These are phyloP conservation scores for Bemisia tabaci DNA, from an alignment of 1,140 invertebrate species.

Conservation along the genomic window DNA sequence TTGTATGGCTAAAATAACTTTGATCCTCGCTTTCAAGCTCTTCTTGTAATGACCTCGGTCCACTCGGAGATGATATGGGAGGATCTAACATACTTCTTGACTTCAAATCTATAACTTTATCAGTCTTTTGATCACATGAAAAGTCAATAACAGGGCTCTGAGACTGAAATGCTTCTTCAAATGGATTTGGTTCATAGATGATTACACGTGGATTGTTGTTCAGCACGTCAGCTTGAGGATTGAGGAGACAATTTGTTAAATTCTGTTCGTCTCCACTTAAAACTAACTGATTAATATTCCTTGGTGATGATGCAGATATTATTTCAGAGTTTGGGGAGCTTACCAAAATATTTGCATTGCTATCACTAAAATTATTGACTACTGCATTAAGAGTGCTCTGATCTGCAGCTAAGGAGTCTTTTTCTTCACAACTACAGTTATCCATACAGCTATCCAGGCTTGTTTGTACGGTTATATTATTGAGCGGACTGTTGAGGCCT, in stretches of 20 bases:
- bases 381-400: background rate
- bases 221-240: background rate
- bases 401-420: background rate
- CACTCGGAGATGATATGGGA: background rate
- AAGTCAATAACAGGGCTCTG: background rate
- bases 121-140: background rate
- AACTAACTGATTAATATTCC: background rate
- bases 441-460: background rate
- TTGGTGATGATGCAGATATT: background rate
- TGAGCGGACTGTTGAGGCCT: background rate
- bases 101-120: no score
- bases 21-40: background rate
- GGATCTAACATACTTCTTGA: background rate
- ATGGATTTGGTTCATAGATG: background rate
- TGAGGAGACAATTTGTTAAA: background rate
- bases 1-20: background rate
- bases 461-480: background rate
- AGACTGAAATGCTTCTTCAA: background rate
- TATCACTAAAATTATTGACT: background rate
- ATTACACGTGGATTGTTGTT: background rate
- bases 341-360: background rate
- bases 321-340: background rate
- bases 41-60: background rate
- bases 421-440: background rate
- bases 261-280: background rate